Percentiles rank a stretch among this genome's conserved stretches.
These are phyloP conservation scores for Perithous albicinctus DNA, from an alignment of 2,888 invertebrate species.

Conservation along the genomic window DNA sequence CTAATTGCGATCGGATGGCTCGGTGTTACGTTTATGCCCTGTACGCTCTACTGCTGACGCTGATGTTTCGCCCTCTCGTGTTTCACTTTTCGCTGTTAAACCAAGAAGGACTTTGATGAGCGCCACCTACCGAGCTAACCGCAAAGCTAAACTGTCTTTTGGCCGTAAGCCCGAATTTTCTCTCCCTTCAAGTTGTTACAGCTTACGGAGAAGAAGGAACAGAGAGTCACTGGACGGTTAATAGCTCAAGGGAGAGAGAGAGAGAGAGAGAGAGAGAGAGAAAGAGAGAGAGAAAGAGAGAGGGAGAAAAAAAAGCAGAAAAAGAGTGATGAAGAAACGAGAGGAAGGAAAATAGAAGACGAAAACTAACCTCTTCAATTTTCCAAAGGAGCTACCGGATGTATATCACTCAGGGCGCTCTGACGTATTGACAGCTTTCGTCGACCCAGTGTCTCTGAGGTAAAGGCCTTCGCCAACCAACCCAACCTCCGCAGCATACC, in stretches of 20 bases:
- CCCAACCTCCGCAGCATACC: conserved; percentile 74
- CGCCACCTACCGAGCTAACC: conserved; percentile 43
- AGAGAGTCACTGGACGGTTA: conserved; percentile 6
- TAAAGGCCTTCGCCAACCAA: conserved; percentile 36
- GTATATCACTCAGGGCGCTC: conserved; percentile 81
- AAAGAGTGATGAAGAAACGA: neutral
- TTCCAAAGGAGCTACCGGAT: conserved; percentile 77
- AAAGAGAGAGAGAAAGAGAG: no score
- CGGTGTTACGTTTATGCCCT: conserved; percentile 60
- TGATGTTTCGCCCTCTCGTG: conserved; percentile 55
- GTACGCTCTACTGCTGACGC: conserved; percentile 37
- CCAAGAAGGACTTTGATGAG: conserved; percentile 60
- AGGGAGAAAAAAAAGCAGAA: no score
- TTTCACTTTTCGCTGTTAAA: conserved; percentile 62
- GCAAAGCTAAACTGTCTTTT: conserved; percentile 30
- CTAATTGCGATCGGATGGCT: conserved; percentile 68
- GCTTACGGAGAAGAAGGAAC: neutral
- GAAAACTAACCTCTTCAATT: conserved; percentile 73
- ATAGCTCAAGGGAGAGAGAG: no score
- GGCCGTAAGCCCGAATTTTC: conserved; percentile 42
- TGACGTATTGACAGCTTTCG: conserved; percentile 81
- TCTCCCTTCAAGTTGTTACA: no score
- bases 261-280: no score
- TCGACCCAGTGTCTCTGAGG: conserved; percentile 68
- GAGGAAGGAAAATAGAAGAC: conserved; percentile 33